Evolutionary conservation across 2,888 invertebrate genomes (phyloP).

Genomic region (Mamestra brassicae): DNA sequence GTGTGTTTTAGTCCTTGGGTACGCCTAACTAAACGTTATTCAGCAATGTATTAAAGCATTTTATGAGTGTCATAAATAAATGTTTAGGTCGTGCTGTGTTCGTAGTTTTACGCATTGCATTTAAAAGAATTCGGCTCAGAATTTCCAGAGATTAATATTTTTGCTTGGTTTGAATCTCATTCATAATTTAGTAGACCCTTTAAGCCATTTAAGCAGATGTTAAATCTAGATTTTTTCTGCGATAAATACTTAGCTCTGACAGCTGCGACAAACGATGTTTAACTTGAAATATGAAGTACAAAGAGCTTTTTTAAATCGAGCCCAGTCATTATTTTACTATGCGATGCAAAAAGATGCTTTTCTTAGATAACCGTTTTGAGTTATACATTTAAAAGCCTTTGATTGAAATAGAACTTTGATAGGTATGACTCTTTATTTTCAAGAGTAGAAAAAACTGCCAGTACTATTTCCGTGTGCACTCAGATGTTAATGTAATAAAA

Average conservation of each 20-base stretch:
- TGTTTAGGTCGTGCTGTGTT: background rate
- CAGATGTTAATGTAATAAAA: slow-evolving; percentile 61
- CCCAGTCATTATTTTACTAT: no score
- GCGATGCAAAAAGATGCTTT: no score
- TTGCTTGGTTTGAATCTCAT: background rate
- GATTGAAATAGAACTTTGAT: no score
- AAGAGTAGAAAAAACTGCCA: no score
- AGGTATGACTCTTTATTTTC: no score
- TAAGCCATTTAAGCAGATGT: background rate
- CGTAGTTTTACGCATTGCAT: background rate
- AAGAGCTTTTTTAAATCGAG: background rate
- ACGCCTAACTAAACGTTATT: background rate
- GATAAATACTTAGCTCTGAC: background rate
- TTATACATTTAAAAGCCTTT: no score
- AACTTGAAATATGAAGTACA: background rate
- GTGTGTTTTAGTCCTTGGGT: background rate
- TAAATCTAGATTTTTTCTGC: slow-evolving; percentile 6
- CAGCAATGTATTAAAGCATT: background rate
- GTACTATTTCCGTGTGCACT: slow-evolving; percentile 20
- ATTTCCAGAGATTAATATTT: background rate
- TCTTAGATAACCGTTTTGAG: no score
- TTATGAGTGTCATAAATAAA: background rate
- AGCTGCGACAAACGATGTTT: slow-evolving; percentile 5
- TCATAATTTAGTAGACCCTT: background rate
- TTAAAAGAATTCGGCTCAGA: background rate